phyloP scores from a whole-genome alignment of 2,888 invertebrate genomes.

The Cryptocheilus praepositus region DNA sequence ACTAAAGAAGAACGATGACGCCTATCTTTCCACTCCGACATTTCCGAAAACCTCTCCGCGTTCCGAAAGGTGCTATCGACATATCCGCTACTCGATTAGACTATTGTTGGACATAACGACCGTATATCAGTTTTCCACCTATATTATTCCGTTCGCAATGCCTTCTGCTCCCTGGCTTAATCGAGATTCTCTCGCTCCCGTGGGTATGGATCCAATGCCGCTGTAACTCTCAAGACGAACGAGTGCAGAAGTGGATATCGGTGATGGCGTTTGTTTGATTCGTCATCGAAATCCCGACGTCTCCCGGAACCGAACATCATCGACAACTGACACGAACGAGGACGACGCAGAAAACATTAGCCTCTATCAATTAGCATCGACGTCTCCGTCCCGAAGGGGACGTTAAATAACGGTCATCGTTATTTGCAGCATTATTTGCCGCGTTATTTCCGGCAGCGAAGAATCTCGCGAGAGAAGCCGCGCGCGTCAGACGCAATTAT shows the following conservation, averaged over 20 bases:
- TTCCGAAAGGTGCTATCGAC: constrained; percentile 73
- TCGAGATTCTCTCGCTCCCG: constrained; percentile 67
- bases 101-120: constrained; percentile 70
- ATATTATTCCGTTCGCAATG: constrained; percentile 74
- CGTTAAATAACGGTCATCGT: too few relatives aligned
- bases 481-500: too few relatives aligned
- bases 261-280: neutral
- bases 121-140: constrained; percentile 49
- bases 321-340: too few relatives aligned
- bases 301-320: too few relatives aligned
- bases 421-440: too few relatives aligned
- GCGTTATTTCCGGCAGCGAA: too few relatives aligned
- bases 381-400: too few relatives aligned
- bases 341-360: too few relatives aligned
- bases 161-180: constrained; percentile 75
- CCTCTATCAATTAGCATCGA: too few relatives aligned
- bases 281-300: too few relatives aligned
- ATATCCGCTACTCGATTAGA: constrained; percentile 74
- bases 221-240: constrained; percentile 18
- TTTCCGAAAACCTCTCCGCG: constrained; percentile 74
- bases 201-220: constrained; percentile 49
- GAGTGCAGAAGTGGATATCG: neutral
- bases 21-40: constrained; percentile 74
- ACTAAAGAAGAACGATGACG: constrained; percentile 46
- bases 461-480: too few relatives aligned